phyloP scores from a whole-genome alignment of 2,888 invertebrate genomes.

The Neoscelio sp. region DNA sequence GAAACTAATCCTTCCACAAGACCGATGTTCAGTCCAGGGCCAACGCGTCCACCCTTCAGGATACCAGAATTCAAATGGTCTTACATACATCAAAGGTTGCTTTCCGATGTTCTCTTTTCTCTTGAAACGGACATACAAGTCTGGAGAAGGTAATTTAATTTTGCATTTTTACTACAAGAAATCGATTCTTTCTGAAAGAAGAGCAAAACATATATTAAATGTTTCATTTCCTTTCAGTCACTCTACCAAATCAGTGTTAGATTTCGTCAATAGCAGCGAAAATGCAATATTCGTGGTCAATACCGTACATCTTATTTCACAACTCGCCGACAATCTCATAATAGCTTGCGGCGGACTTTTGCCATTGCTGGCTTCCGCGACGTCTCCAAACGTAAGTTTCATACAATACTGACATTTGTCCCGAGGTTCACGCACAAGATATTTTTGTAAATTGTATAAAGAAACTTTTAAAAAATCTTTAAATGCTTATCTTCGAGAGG shows the following conservation, averaged over 20 bases:
- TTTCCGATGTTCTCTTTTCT: constrained; percentile 98
- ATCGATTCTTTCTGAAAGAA: no score
- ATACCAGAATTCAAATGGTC: constrained; percentile 99
- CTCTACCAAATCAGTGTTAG: constrained; percentile 97
- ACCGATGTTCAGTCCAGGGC: constrained; percentile 97
- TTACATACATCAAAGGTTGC: constrained; percentile 97
- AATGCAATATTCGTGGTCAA: constrained; percentile 99
- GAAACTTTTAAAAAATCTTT: no score
- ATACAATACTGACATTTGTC: neutral
- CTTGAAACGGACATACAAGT: constrained; percentile 99
- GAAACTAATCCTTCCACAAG: constrained; percentile 87
- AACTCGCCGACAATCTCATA: constrained; percentile 98
- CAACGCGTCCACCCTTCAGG: constrained; percentile 97
- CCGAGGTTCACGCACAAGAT: no score
- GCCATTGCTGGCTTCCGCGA: constrained; percentile 98
- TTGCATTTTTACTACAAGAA: constrained; percentile 3
- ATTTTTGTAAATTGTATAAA: no score
- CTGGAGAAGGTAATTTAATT: constrained; percentile 86
- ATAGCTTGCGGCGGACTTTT: constrained; percentile 99
- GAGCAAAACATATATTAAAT: neutral
- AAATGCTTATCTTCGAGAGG: no score
- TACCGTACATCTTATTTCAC: constrained; percentile 99
- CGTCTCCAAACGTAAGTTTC: constrained; percentile 97
- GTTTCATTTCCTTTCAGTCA: constrained; percentile 86
- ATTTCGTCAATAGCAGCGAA: constrained; percentile 99